Conservation (phyloP, 2,113 vertebrate genomes). For the Serranochromis macrocephalus region DNA sequence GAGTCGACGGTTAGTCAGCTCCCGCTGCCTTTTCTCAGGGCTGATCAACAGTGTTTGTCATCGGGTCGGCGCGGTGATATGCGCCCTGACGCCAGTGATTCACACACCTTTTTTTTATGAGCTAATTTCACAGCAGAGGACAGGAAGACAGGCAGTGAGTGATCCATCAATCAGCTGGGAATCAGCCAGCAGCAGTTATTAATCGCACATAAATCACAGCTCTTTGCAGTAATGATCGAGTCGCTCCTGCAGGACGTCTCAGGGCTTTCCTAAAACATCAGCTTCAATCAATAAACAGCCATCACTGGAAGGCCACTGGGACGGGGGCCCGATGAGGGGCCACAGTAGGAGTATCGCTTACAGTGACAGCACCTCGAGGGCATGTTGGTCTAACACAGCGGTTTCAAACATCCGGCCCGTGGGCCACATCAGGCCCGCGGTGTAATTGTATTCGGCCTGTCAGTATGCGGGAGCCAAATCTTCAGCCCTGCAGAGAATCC, state of each 20-base stretch:
- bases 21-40: neutral
- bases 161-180: neutral
- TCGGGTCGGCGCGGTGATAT: neutral
- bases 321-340: neutral
- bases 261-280: neutral
- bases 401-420: neutral
- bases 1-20: constrained; percentile 16
- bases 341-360: neutral
- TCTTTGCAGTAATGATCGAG: neutral
- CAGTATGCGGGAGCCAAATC: neutral
- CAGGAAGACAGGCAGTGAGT: neutral
- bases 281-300: neutral
- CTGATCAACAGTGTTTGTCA: constrained; percentile 20
- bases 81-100: constrained; percentile 25
- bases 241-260: neutral
- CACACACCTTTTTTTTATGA: constrained; percentile 5
- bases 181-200: neutral
- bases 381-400: neutral
- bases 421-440: neutral
- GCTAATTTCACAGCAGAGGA: constrained; percentile 27
- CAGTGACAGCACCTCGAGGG: neutral
- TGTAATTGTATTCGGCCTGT: neutral
- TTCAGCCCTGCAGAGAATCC: neutral
- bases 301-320: neutral
- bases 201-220: neutral